Base-by-base conservation (phyloP, 2,888 invertebrate genomes). In the Branchinecta sandiegonensis region DNA sequence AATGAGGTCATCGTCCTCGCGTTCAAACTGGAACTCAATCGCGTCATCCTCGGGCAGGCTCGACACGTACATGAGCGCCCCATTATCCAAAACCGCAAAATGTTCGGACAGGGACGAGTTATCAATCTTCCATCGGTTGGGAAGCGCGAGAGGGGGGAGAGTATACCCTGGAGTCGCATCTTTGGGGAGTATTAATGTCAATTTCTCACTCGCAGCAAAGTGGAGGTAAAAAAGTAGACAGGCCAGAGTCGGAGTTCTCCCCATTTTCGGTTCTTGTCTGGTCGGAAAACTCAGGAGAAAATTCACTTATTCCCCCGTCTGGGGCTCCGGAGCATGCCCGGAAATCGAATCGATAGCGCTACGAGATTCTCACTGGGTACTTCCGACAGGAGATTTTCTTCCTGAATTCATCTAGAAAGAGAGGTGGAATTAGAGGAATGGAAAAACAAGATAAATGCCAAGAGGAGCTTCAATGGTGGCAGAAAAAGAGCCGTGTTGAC, bases 121-220 rank as follows among this genome's bases (percentile, higher is more conserved):
- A 56, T 56, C 56, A 56, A 56, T 56, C 17, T 56, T 56, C 56
- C 56, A 56, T 9, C 56, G n/a, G 17, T 56, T 56, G 1, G 56
- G 56, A 56, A 56, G 56, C 56, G 14, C 17, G 8, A 56, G 56
- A 56, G 56, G 56, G 56, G 56, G 56, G 56, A 56, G 56, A 17
- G 10, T 56, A 56, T 56, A 56, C n/a, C 56, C 56, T 8, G 56
- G 56, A 56, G 56, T 56, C 8, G 56, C 56, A 56, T 56, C 56
- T 8, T 17, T 56, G 17, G 56, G 56, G n/a, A 56, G 56, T 56
- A 56, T 17, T 14, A 56, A 17, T 9, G 17, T 56, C 17, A 56
- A 56, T 1, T 56, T 56, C 17, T 56, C 56, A 17, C 56, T 37
- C 37, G 37, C 37, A 37, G 37, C 37, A 37, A 37, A 37, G 37